These are phyloP conservation scores for Spilarctia lutea DNA, from an alignment of 2,888 invertebrate species.

Conservation along the genomic window DNA sequence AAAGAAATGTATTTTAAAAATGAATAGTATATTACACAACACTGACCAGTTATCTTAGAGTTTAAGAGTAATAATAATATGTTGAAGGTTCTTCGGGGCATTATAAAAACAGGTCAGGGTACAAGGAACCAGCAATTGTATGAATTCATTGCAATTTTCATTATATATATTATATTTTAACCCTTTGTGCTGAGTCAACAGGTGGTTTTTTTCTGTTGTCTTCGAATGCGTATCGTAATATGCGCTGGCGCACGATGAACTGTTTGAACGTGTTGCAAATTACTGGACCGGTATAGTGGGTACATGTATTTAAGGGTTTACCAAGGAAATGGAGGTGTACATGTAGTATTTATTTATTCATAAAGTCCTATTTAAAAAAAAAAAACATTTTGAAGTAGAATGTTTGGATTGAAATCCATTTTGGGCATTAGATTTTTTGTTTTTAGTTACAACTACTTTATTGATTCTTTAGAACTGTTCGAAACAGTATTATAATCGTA, in stretches of 20 bases:
- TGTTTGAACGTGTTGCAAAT: neutral
- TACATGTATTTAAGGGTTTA: neutral
- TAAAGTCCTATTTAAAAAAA: neutral
- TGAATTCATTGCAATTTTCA: neutral
- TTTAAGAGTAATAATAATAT: too few relatives aligned
- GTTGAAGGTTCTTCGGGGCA: neutral
- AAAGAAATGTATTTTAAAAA: neutral
- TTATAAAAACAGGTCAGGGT: constrained; percentile 1
- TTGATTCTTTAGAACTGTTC: too few relatives aligned
- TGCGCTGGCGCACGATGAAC: neutral
- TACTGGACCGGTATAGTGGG: neutral
- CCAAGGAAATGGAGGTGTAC: neutral
- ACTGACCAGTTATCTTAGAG: too few relatives aligned
- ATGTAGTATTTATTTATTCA: neutral
- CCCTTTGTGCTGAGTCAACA: constrained; percentile 1
- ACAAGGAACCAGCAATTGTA: neutral
- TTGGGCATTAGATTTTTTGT: neutral
- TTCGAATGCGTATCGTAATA: neutral
- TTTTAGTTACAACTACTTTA: too few relatives aligned
- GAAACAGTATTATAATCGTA: too few relatives aligned
- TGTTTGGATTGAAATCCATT: neutral
- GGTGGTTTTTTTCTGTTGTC: neutral
- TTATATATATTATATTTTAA: neutral
- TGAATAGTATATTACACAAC: neutral
- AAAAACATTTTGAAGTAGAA: neutral